phyloP scores from a whole-genome alignment of 2,888 invertebrate genomes.

The Synanthedon myopaeformis region DNA sequence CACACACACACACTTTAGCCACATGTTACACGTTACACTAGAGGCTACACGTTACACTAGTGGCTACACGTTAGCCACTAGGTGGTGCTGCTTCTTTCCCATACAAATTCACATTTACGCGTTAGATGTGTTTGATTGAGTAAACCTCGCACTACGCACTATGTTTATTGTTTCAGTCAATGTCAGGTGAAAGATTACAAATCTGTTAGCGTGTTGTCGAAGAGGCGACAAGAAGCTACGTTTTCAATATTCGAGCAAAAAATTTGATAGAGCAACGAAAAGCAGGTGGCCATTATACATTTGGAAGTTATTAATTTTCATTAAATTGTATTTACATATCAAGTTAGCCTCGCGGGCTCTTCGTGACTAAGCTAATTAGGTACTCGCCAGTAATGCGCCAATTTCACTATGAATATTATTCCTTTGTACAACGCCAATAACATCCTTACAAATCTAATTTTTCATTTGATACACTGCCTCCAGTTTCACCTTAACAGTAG shows the following conservation, averaged over 20 bases:
- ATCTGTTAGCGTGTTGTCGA: not conserved
- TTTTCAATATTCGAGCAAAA: slow-evolving; percentile 21
- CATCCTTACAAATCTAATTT: slow-evolving; percentile 54
- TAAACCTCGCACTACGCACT: too few species aligned
- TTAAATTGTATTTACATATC: slow-evolving; percentile 52
- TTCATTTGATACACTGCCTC: slow-evolving; percentile 59
- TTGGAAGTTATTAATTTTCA: slow-evolving; percentile 21
- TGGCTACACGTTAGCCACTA: too few species aligned
- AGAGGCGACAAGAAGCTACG: not conserved
- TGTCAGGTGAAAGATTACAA: not conserved
- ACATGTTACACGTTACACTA: too few species aligned
- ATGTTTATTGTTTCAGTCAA: not conserved
- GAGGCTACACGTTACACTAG: too few species aligned
- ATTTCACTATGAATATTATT: slow-evolving; percentile 65
- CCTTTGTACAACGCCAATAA: slow-evolving; percentile 68
- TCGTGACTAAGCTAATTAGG: slow-evolving; percentile 67
- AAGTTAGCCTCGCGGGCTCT: slow-evolving; percentile 61
- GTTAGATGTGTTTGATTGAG: too few species aligned
- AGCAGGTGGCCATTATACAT: slow-evolving; percentile 47
- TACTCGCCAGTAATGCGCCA: slow-evolving; percentile 72
- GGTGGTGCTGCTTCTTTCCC: too few species aligned
- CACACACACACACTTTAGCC: too few species aligned
- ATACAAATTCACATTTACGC: too few species aligned
- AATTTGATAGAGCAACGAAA: slow-evolving; percentile 50
- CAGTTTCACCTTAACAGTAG: slow-evolving; percentile 51